These are phyloP conservation scores for Brachycybe producta DNA, from an alignment of 2,888 invertebrate genomes.

Conservation along the genomic window DNA sequence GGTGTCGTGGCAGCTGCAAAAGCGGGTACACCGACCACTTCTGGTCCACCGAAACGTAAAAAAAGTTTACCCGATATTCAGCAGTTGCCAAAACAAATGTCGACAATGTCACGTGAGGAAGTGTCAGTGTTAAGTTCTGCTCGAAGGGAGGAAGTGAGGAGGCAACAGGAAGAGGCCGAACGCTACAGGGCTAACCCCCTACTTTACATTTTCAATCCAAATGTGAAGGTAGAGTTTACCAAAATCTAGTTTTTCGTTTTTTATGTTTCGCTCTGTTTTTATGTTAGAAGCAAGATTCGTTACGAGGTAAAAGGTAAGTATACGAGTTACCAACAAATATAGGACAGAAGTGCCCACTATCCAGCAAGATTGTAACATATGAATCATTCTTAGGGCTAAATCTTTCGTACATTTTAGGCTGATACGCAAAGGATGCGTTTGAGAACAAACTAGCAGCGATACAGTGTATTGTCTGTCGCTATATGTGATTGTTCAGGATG, in stretches of 20 bases:
- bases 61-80: conserved; percentile 84
- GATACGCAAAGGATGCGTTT: too few relatives aligned
- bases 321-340: too few relatives aligned
- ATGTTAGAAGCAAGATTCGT: too few relatives aligned
- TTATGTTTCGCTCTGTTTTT: too few relatives aligned
- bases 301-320: conserved; percentile 8
- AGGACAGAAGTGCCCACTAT: too few relatives aligned
- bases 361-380: too few relatives aligned
- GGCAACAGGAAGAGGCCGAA: conserved; percentile 80
- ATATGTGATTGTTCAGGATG: too few relatives aligned
- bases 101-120: conserved; percentile 80
- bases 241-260: not conserved
- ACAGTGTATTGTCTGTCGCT: too few relatives aligned
- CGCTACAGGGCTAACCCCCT: conserved; percentile 86
- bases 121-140: conserved; percentile 86
- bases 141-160: conserved; percentile 83
- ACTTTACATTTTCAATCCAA: conserved; percentile 90
- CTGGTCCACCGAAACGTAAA: conserved; percentile 69
- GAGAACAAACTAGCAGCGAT: too few relatives aligned
- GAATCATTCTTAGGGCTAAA: too few relatives aligned
- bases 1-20: conserved; percentile 27
- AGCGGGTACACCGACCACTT: conserved; percentile 40
- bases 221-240: conserved; percentile 65
- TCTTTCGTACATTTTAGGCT: too few relatives aligned
- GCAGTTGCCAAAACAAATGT: conserved; percentile 57